Conservation (phyloP, 1,140 invertebrate genomes). For the Triops longicaudatus region DNA sequence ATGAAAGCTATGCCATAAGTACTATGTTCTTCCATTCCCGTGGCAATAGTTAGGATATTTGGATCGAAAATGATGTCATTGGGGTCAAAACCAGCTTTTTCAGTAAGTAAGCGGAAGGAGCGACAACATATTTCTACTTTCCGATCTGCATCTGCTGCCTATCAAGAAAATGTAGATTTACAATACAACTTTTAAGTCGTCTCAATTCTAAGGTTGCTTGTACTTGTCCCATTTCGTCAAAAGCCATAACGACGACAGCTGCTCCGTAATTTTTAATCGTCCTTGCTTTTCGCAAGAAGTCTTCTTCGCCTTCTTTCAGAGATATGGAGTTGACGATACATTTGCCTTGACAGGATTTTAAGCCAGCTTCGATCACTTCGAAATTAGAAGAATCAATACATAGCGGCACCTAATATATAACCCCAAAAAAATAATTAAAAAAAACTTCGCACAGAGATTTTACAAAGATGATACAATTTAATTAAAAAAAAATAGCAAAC, state of each 20-base stretch:
- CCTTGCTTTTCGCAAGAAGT: conserved; percentile 45
- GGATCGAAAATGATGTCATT: conserved; percentile 58
- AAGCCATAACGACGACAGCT: conserved; percentile 52
- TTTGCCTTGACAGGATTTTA: conserved; percentile 53
- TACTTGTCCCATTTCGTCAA: conserved; percentile 50
- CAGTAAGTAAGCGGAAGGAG: conserved; percentile 46
- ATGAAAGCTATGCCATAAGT: conserved; percentile 51
- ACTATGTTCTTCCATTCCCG: conserved; percentile 55
- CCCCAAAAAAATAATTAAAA: not conserved
- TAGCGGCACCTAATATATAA: conserved; percentile 45
- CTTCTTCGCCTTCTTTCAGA: conserved; percentile 50
- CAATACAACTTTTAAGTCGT: not conserved
- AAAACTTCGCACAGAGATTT: not conserved
- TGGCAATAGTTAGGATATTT: conserved; percentile 55
- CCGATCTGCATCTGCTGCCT: conserved; percentile 45
- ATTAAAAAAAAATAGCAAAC: conserved; percentile 26
- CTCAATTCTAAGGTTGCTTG: conserved; percentile 46
- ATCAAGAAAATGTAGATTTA: conserved; percentile 27
- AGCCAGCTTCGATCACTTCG: conserved; percentile 46
- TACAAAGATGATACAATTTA: not conserved
- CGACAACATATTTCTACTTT: conserved; percentile 51
- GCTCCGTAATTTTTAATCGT: conserved; percentile 46
- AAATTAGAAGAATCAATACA: conserved; percentile 56
- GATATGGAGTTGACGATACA: conserved; percentile 52
- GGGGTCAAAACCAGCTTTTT: conserved; percentile 49